A percentile compares a stretch with the other conserved stretches of the same genome.
phyloP scores from a whole-genome alignment of 2,113 vertebrate genomes.

The Rhabdornis inornatus region DNA sequence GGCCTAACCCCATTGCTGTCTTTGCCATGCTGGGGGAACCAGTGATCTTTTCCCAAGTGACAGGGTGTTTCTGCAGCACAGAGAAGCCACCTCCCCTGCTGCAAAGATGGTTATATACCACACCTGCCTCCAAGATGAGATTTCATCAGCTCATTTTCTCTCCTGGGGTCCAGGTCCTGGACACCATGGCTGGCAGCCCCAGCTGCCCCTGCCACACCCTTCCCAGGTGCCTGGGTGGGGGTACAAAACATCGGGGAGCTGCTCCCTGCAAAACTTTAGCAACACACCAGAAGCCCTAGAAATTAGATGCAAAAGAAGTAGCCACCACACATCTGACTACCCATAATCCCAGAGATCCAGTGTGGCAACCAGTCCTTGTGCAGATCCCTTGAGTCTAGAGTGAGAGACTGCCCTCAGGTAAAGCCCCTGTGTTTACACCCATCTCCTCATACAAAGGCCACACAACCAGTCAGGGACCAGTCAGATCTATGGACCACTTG shows the following conservation, averaged over 20 bases:
- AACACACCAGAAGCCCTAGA: rapidly evolving
- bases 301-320: background rate
- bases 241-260: rapidly evolving
- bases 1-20: background rate
- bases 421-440: background rate
- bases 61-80: background rate
- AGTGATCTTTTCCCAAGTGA: background rate
- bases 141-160: background rate
- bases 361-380: rapidly evolving
- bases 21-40: background rate
- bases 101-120: background rate
- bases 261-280: background rate
- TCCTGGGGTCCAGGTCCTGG: rapidly evolving
- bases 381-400: background rate
- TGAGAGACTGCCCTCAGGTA: rapidly evolving
- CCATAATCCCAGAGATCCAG: background rate
- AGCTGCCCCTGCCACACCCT: rapidly evolving
- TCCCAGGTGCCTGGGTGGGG: rapidly evolving
- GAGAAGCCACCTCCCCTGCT: background rate
- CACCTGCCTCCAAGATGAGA: background rate
- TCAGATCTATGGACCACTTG: background rate
- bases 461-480: background rate
- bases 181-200: rapidly evolving
- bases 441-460: background rate
- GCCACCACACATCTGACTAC: background rate